Base-by-base conservation (phyloP, 2,888 invertebrate genomes). In the Limnephilus rhombicus region DNA sequence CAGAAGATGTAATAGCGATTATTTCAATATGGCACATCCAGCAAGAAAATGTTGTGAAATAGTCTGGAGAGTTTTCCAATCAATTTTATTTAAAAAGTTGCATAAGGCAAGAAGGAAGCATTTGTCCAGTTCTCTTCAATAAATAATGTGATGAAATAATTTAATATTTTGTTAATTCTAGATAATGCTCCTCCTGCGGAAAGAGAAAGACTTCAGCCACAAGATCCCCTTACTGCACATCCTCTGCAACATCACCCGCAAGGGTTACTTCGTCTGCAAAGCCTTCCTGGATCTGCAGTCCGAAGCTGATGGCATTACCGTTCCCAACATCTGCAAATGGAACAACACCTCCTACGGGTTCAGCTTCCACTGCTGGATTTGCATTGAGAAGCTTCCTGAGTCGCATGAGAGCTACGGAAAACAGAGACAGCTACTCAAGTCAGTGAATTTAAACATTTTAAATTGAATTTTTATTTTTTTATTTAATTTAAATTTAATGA, bases 271-370 rank as follows among this genome's bases (percentile, higher is more conserved):
- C 24, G 95, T 95, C 3, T 96, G 96, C 87, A 95, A 95, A 0
- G 95, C 96, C 93, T 97, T 96, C 94, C 96, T 97, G 93, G 96
- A 96, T 94, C 95, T 97, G 24, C 95, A 96, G 94, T 95, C 94
- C 93, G 94, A 94, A 80, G 94, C 94, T 94, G 96, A 96, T 94
- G 97, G 97, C 41, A 96, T 97, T 89, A 94, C 95, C n/a, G 95
- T 97, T 83, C 96, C 96, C 2, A 96, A 96, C 85, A 96, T 97
- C 80, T 95, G 95, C 90, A 96, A 96, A 94, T 97, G 97, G 97
- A 96, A 96, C 11, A 96, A 96, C 92, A 96, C 96, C 24, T 94
- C 95, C 2, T 96, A 95, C 94, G 97, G 97, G n/a, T 97, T 97
- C 94, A 96, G 96, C 49, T 97, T 97, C 94, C 97, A 97, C 94